Base-by-base conservation (phyloP, 1,140 invertebrate species). In the Diploscapter pachys region DNA sequence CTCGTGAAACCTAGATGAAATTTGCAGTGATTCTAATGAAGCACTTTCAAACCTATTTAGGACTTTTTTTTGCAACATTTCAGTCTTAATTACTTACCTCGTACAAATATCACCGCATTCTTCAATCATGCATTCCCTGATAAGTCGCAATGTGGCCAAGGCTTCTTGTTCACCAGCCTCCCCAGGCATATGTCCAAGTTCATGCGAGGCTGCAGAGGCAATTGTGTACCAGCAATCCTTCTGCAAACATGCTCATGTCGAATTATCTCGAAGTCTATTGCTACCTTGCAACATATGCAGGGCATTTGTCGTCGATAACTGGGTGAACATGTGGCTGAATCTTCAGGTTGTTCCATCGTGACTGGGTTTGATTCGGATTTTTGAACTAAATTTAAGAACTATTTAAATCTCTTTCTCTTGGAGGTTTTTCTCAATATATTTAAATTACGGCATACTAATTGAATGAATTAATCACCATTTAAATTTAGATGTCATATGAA, bases 201-300 rank as follows among this genome's bases (percentile, higher is more conserved):
- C 81, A 71, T 85, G 83, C 4, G 81, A 82, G n/a, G 84, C 82
- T 6, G 70, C 66, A 64, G 81, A 74, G 3, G 83, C 82, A n/a
- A 84, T 76, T 3, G 80, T 71, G 63, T 84, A 82, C 82, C 82
- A 84, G 70, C 82, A 84, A 59, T 82, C 80, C 79, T 85, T 85
- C 73, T 31, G 31, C 31, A 31, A 31, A 31, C 31, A 31, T 31
- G 31, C 31, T 31, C 31, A 31, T 31, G 31, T 31, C 31, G 31
- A 31, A 31, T 31, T 31, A 31, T 31, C 31, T 31, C 31, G 31
- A 31, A 31, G 31, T 31, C 1, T 31, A 31, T 31, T 31, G 31
- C 31, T 31, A 31, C 31, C 31, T 84, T 84, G 71, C 82, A 84
- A 72, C 82, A 84, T 48, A 81, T 75, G 66, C 82, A 84, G 49